These are phyloP conservation scores for Lottia scabra DNA, from an alignment of 2,888 invertebrate species.

Conservation along the genomic window DNA sequence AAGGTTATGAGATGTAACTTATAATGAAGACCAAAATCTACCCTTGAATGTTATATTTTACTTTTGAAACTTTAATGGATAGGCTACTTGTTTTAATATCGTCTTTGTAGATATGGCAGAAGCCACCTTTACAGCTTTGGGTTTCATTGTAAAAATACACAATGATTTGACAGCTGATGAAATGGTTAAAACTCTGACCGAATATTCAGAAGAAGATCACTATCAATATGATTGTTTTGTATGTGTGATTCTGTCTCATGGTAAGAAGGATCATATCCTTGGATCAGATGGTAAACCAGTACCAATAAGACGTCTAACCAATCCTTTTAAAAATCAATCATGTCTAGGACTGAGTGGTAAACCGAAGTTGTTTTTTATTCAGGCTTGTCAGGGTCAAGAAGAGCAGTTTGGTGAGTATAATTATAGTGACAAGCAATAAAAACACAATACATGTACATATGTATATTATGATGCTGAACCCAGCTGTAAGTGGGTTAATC, in stretches of 20 bases:
- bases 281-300: neutral
- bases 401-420: neutral
- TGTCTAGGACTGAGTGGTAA: neutral
- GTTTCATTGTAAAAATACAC: neutral
- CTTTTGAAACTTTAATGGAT: no score
- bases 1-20: no score
- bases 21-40: no score
- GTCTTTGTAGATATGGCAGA: neutral
- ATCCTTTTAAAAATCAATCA: neutral
- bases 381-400: neutral
- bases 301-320: neutral
- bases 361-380: conserved; percentile 1
- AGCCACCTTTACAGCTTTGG: neutral
- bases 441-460: no score
- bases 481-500: no score
- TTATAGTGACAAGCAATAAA: no score
- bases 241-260: neutral
- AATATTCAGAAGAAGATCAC: neutral
- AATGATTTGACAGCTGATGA: neutral
- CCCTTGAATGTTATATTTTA: no score
- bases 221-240: neutral
- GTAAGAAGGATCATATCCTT: neutral
- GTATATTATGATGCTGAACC: no score
- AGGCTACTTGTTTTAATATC: no score
- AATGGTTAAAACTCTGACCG: neutral